Base-by-base conservation (phyloP, 2,888 invertebrate genomes). In the Phengaris alcon region DNA sequence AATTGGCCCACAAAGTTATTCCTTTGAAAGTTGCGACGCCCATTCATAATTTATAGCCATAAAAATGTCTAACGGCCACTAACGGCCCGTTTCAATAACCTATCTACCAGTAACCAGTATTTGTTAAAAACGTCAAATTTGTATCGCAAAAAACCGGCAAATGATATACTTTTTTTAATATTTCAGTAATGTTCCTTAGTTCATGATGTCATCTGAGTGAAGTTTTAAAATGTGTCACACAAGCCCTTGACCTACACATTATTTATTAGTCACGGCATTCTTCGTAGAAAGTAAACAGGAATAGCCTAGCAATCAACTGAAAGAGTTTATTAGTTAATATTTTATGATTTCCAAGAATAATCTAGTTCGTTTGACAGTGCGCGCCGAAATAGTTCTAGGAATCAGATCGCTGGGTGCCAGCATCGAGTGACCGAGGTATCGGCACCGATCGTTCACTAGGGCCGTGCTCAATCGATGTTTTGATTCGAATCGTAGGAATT, bases 341-440 rank as follows among this genome's bases (percentile, higher is more conserved):
- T 68, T 52, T 52, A 68, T 44, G 68, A 68, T 68, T 74, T 74
- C 74, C 68, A 15, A 74, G 68, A 74, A 74, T 74, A 68, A 13
- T 54, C 68, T 44, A 44, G 54, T 54, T 68, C 15, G 55, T 70
- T 52, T 75, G 75, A 68, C 51, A 73, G 8, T 48, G 46, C n/a
- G 44, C 35, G 73, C 76, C 76, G 73, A 69, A 76, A 74, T 75
- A 79, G 74, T 84, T 84, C 84, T 75, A 35, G 77, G 82, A 83
- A 85, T 79, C 77, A 72, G 76, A 77, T 74, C 77, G 79, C 73
- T 76, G 59, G 75, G 79, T 84, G 82, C 82, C 84, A 84, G 81
- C 78, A 76, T 77, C 75, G 75, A 68, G 72, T 79, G 84, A 85
- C 78, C 82, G 81, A 84, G 84, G 82, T 82, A 84, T 86, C 87